Base-by-base conservation (phyloP, 2,888 invertebrate genomes). In the Pristionchus japonicus region DNA sequence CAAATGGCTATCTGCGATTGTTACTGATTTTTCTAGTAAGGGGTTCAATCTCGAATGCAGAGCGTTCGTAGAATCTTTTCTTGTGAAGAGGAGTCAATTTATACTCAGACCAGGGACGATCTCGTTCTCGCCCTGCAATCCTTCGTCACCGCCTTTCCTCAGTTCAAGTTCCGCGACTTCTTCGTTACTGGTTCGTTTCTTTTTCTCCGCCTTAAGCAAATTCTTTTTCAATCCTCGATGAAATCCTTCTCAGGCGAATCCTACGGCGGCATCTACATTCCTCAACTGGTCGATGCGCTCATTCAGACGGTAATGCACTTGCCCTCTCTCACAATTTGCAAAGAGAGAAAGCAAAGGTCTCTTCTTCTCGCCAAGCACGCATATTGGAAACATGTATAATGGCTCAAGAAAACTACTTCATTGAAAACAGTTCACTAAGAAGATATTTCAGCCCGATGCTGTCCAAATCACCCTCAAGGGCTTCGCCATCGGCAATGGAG, bases 81-180 rank as follows among this genome's bases (percentile, higher is more conserved):
- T n/a, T n/a, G n/a, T n/a, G 52, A 57, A 57, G 23, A 20, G 3
- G 52, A 57, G 52, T 20, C 7, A 57, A 57, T 4, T 57, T 47
- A 0, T 40, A 17, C 91, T 91, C 91, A 95, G 95, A 95, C 94
- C 37, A 94, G 95, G 15, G 80, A 90, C 37, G 95, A 95, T 89
- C 95, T 95, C 90, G 94, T 95, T 86, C 90, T 93, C 6, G 95
- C 95, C 20, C 80, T 95, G 31, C 93, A 95, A 85, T 91, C 94
- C 89, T 95, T 95, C 93, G 95, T 95, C 91, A 89, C 88, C 47
- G 94, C 95, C 89, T 96, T 95, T 92, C 95, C 95, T 20, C 95
- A 95, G 89, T 95, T 94, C 89, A 91, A 91, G 23, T 40, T 57
- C 61, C 23, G 87, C 7, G 87, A 87, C n/a, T 80, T 87, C 43